Conservation (phyloP, 2,888 invertebrate genomes). For the Chaetogeoica ovagalla region DNA sequence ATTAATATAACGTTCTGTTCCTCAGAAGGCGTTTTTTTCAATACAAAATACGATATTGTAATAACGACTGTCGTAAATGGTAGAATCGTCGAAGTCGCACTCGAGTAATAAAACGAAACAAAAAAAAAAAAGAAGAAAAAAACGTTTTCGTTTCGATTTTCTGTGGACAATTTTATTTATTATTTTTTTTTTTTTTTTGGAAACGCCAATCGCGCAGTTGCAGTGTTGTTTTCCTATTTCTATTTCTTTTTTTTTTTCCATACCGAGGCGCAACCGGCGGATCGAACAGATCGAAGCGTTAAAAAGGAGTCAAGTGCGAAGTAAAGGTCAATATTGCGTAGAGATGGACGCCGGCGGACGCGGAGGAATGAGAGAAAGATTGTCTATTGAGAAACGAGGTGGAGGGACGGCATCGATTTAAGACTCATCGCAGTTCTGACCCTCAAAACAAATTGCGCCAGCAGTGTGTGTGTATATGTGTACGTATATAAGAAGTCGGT, state of each 20-base stretch:
- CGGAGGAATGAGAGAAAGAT: neutral
- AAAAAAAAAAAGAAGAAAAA: too few relatives aligned
- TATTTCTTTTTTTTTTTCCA: neutral
- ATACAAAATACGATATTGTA: neutral
- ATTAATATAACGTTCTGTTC: neutral
- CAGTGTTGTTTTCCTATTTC: too few relatives aligned
- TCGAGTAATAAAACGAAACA: too few relatives aligned
- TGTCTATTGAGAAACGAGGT: neutral
- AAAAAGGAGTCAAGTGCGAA: slow-evolving; percentile 44
- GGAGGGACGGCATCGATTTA: neutral
- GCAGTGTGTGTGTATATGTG: neutral
- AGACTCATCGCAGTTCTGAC: slow-evolving; percentile 44
- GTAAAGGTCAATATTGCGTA: slow-evolving; percentile 30
- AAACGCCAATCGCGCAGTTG: too few relatives aligned
- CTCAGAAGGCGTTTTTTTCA: neutral
- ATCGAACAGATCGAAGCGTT: neutral
- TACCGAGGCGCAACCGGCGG: neutral
- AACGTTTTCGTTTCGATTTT: neutral
- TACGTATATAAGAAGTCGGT: neutral
- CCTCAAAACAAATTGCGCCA: slow-evolving; percentile 46
- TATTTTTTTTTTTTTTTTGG: too few relatives aligned
- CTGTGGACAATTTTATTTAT: too few relatives aligned
- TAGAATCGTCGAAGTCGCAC: too few relatives aligned
- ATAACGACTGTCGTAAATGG: too few relatives aligned
- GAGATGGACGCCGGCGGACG: neutral